phyloP scores from a whole-genome alignment of 2,797 vertebrate species.

The Denticeps clupeoides region DNA sequence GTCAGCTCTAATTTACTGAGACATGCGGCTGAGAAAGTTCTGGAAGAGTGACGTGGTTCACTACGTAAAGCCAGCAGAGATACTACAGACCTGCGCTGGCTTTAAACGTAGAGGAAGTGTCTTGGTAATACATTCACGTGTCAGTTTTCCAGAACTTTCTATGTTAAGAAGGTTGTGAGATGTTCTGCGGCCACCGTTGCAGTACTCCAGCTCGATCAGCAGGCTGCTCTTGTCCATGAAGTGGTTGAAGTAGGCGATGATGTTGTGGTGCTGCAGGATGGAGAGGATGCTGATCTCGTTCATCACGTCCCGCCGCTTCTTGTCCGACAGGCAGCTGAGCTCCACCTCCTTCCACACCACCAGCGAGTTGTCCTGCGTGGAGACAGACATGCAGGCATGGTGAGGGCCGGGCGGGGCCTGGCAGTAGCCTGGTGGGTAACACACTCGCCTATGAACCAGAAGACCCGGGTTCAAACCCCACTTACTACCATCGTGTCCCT shows the following conservation, averaged over 20 bases:
- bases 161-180: not conserved
- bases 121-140: not conserved
- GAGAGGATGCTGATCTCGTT: slow-evolving; percentile 97
- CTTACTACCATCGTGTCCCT: too few species aligned
- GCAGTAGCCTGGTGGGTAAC: not conserved
- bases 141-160: not conserved
- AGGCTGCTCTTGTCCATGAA: slow-evolving; percentile 91
- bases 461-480: not conserved
- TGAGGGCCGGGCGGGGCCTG: not conserved
- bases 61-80: too few species aligned
- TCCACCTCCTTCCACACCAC: slow-evolving; percentile 99
- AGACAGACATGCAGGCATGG: not conserved
- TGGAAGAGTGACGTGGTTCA: too few species aligned
- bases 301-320: slow-evolving; percentile 86
- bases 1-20: too few species aligned
- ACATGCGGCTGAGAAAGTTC: too few species aligned
- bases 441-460: not conserved
- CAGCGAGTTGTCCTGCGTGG: slow-evolving; percentile 84
- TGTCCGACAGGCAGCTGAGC: slow-evolving; percentile 83
- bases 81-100: too few species aligned
- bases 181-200: slow-evolving; percentile 71
- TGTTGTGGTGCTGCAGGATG: slow-evolving; percentile 92
- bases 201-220: slow-evolving; percentile 94
- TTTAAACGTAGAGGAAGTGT: too few species aligned
- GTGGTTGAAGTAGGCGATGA: slow-evolving; percentile 96